Percentiles rank a stretch among this genome's conserved stretches.
Conservation (phyloP, 2,888 invertebrate genomes). For the Drosophila ochracea region DNA sequence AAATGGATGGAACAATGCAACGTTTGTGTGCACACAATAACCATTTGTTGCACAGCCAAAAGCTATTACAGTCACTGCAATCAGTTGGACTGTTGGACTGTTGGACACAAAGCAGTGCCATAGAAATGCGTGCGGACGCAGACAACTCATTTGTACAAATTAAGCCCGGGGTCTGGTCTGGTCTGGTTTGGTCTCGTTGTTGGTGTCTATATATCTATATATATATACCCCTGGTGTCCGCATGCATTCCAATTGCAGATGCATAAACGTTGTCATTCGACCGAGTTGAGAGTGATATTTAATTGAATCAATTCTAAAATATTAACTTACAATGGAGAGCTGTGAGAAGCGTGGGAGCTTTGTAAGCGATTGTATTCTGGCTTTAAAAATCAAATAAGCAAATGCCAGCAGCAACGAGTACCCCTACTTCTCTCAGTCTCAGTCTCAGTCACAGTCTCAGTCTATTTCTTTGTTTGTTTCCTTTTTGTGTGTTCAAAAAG, state of each 20-base stretch:
- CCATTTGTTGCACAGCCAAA: slow-evolving; percentile 55
- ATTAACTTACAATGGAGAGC: slow-evolving; percentile 64
- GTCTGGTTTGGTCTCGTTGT: slow-evolving; percentile 5
- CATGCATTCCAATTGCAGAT: slow-evolving; percentile 23
- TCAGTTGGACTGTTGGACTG: not conserved
- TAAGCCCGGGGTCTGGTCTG: slow-evolving; percentile 37
- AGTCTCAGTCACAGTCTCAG: not conserved
- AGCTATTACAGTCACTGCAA: slow-evolving; percentile 8
- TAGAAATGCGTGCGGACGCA: slow-evolving; percentile 50
- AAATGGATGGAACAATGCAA: slow-evolving; percentile 50
- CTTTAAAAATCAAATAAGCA: slow-evolving; percentile 32
- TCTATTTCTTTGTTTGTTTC: slow-evolving; percentile 8
- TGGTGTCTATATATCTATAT: slow-evolving; percentile 6
- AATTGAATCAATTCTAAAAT: slow-evolving; percentile 70
- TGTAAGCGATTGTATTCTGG: slow-evolving; percentile 7
- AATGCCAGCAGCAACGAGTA: slow-evolving; percentile 13
- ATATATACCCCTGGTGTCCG: slow-evolving; percentile 25
- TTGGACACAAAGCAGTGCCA: slow-evolving; percentile 5
- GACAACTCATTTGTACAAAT: slow-evolving; percentile 51
- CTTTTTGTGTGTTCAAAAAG: slow-evolving; percentile 32
- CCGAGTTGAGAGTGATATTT: slow-evolving; percentile 34
- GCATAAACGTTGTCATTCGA: slow-evolving; percentile 10
- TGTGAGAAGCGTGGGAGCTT: slow-evolving; percentile 59
- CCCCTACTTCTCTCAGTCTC: not conserved
- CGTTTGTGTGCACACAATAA: slow-evolving; percentile 59